Base-by-base conservation (phyloP, 2,797 vertebrate genomes). In the Schizopygopsis pylzovi region DNA sequence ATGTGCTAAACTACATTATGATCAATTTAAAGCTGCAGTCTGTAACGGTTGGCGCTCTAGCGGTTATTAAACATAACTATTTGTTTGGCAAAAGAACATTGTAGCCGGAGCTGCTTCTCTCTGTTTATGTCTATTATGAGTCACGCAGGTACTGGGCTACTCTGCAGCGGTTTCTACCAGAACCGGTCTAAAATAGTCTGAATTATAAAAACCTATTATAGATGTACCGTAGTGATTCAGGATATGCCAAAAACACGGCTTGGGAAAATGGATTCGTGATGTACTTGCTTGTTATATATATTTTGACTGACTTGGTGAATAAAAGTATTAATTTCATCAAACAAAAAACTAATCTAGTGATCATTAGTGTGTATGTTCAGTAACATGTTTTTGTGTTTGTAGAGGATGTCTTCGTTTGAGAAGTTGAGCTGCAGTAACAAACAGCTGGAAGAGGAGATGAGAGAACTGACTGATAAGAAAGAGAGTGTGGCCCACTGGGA, bases 401-500 rank as follows among this genome's bases (percentile, higher is more conserved):
- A 99, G 98, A 92, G 98, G 86, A 97, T 93, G 1, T 45, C 90
- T 71, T 95, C 95, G 92, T 96, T 96, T 91, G 97, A 99, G 92
- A 98, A 95, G 88, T 77, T 98, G 93, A 97, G 94, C 90, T 65
- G 92, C 89, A 96, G 92, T 88, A 97, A 97, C 91, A 94, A 94
- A 85, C 97, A 98, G 90, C 95, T 99, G 92, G 98, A 99, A 93
- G 98, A 99, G n/a, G 96, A 99, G 92, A 96, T 99, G 93, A 97
- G 96, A 92, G 97, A 97, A 92, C 93, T 99, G 89, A 95, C 97
- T n/a, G 98, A 98, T 92, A 99, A 99, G 93, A 99, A 98, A 92
- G 98, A 99, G 92, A 99, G 98, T 0, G 98, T 99, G 9, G 97
- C 97, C 28, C 98, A 99, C 91, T 99, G 98, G 98, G 98, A 99